Percentiles rank a stretch among this genome's conserved stretches.
These are phyloP conservation scores for Agelas oroides DNA, from an alignment of 37 sponge, comb jelly and placozoan genomes.

Conservation along the genomic window DNA sequence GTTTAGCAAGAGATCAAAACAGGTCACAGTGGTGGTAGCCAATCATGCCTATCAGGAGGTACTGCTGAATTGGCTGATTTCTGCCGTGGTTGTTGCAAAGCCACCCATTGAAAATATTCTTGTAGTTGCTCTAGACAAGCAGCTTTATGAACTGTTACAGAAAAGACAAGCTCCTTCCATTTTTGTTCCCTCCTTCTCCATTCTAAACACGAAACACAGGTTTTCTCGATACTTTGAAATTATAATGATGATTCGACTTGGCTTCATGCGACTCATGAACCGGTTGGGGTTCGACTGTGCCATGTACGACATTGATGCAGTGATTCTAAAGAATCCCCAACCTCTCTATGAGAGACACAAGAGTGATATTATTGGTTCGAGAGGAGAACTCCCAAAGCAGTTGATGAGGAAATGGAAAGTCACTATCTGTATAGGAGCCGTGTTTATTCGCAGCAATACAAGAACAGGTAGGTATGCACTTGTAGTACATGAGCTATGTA, in stretches of 20 bases:
- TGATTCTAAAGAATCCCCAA: slow-evolving; percentile 32
- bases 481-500: too few relatives aligned
- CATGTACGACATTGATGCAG: slow-evolving; percentile 59
- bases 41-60: slow-evolving; percentile 34
- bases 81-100: background rate
- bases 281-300: slow-evolving; percentile 25
- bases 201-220: background rate
- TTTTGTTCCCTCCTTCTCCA: background rate
- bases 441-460: slow-evolving; percentile 19
- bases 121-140: slow-evolving; percentile 45
- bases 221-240: slow-evolving; percentile 13
- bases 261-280: slow-evolving; percentile 36
- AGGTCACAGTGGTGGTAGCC: slow-evolving; percentile 24
- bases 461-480: slow-evolving; percentile 19
- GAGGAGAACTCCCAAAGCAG: slow-evolving; percentile 28
- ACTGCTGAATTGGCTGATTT: slow-evolving; percentile 56
- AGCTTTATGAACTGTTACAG: background rate
- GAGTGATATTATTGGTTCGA: slow-evolving; percentile 24
- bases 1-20: too few relatives aligned
- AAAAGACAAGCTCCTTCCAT: background rate
- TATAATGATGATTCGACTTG: slow-evolving; percentile 41
- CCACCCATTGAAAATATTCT: slow-evolving; percentile 19
- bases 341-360: slow-evolving; percentile 2
- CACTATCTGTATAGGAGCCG: slow-evolving; percentile 36
- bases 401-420: slow-evolving; percentile 23